Conservation (phyloP, 2,888 invertebrate genomes). For the Leptura quadrifasciata region DNA sequence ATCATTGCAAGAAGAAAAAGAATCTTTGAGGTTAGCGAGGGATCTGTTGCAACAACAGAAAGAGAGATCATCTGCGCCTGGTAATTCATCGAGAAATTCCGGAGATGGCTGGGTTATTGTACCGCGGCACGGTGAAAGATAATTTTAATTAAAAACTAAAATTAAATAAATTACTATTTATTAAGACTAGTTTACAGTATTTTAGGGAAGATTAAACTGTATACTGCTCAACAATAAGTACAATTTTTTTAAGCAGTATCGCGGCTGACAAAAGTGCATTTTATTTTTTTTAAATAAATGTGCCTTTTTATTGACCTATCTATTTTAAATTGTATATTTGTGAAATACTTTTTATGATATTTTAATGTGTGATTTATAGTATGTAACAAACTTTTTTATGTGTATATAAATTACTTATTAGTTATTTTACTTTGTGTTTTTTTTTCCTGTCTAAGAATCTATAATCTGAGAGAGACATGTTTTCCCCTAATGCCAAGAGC, state of each 20-base stretch:
- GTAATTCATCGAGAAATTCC: constrained; percentile 54
- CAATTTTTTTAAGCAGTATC: constrained; percentile 7
- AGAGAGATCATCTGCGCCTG: constrained; percentile 68
- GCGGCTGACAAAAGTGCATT: constrained; percentile 3
- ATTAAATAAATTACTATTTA: constrained; percentile 23
- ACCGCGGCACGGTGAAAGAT: constrained; percentile 55
- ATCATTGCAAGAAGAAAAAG: constrained; percentile 74
- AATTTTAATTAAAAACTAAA: constrained; percentile 13
- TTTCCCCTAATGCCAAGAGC: too few relatives aligned
- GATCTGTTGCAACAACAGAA: constrained; percentile 81
- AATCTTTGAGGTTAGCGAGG: constrained; percentile 81
- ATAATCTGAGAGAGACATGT: too few relatives aligned
- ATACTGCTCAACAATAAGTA: not conserved
- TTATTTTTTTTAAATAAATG: constrained; percentile 34
- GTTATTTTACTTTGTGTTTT: constrained; percentile 2
- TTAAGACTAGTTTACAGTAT: not conserved
- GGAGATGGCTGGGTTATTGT: constrained; percentile 67
- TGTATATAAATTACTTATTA: constrained; percentile 26
- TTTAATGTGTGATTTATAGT: constrained; percentile 46
- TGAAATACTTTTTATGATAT: constrained; percentile 37
- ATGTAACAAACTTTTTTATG: constrained; percentile 36
- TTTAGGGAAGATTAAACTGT: not conserved
- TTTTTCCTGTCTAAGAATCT: too few relatives aligned
- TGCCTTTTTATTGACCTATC: constrained; percentile 45
- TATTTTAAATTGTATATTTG: constrained; percentile 44